Conservation (phyloP, 1,140 invertebrate genomes). For the Habropoda laboriosa region DNA sequence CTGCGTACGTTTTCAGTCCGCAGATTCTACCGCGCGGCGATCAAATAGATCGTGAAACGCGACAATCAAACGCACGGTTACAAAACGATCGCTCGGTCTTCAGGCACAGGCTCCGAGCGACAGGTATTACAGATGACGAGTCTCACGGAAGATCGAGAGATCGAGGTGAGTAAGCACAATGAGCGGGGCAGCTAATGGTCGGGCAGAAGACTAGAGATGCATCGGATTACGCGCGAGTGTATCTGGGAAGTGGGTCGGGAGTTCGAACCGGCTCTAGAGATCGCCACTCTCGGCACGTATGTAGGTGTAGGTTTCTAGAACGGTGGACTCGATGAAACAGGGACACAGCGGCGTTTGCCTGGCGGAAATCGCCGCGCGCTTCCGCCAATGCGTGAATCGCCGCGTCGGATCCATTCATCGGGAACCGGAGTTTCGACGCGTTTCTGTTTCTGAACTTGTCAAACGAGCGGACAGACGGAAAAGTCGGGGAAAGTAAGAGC, state of each 20-base stretch:
- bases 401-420: too few species aligned
- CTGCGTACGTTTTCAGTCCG: too few species aligned
- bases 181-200: constrained; percentile 24
- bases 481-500: too few species aligned
- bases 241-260: constrained; percentile 61
- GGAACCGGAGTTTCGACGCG: too few species aligned
- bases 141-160: background rate
- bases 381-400: too few species aligned
- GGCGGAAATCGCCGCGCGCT: constrained; percentile 34
- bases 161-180: background rate
- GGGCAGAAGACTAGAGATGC: constrained; percentile 4
- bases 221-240: constrained; percentile 43
- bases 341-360: constrained; percentile 10
- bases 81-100: background rate
- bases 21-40: too few species aligned
- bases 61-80: background rate
- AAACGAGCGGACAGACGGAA: too few species aligned
- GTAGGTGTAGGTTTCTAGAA: constrained; percentile 70
- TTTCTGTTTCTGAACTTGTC: too few species aligned
- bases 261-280: constrained; percentile 64
- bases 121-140: background rate
- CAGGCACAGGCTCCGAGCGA: background rate
- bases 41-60: background rate
- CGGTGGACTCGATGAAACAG: constrained; percentile 52
- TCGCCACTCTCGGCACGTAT: constrained; percentile 52